Evolutionary conservation across 2,888 invertebrate species (phyloP).

Genomic region (Rhimphoctona megacephalus): DNA sequence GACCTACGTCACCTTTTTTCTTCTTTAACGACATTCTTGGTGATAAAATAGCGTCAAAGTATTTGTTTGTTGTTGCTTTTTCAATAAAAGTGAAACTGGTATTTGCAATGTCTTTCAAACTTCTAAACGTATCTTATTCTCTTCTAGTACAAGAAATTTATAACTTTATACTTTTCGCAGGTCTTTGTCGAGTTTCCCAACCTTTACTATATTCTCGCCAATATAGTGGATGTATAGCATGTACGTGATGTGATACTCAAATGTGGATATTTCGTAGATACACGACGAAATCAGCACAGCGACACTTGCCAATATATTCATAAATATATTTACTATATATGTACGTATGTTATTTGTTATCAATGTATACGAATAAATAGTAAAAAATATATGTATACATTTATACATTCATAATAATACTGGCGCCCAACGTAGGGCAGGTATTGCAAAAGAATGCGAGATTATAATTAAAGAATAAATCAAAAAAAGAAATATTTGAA

Average conservation of each 20-base stretch:
- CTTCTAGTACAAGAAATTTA: conserved; percentile 26
- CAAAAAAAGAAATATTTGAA: too few species aligned
- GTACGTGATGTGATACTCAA: conserved; percentile 44
- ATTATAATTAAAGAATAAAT: too few species aligned
- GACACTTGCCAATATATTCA: not conserved
- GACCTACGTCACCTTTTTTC: conserved; percentile 19
- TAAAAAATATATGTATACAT: too few species aligned
- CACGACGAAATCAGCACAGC: conserved; percentile 29
- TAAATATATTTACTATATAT: not conserved
- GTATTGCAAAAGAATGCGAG: too few species aligned
- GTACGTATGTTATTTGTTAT: not conserved
- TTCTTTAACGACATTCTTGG: conserved; percentile 3
- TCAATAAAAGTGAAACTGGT: conserved; percentile 22
- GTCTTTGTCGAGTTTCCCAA: conserved; percentile 27
- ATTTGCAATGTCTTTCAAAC: not conserved
- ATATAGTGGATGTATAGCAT: conserved; percentile 33
- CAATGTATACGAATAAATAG: too few species aligned
- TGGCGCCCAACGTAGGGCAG: too few species aligned
- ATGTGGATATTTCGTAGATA: not conserved
- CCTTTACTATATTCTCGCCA: conserved; percentile 1
- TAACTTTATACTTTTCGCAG: conserved; percentile 19
- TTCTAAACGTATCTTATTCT: not conserved
- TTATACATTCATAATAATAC: too few species aligned
- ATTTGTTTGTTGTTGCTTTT: not conserved
- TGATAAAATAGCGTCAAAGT: conserved; percentile 1